Base-by-base conservation (phyloP, 2,113 vertebrate genomes). In the Sialia sialis region DNA sequence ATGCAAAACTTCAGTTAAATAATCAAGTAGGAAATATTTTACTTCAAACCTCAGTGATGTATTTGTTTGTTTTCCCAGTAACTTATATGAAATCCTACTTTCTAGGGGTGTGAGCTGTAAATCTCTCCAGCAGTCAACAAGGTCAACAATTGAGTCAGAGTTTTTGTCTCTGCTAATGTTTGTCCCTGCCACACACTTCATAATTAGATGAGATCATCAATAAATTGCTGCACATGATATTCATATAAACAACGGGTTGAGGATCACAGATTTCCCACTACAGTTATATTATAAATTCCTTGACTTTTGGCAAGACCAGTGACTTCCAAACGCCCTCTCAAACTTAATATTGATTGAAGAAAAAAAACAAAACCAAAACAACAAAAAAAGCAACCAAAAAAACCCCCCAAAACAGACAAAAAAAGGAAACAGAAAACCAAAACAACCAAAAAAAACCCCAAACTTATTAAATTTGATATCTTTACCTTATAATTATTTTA, bases 401-500 rank as follows among this genome's bases (percentile, higher is more conserved):
- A 51, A 51, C n/a, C n/a, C n/a, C n/a, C n/a, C n/a, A n/a, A 48
- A 51, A 27, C 49, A 51, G 27, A 27, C 9, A 51, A 16, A 51
- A 51, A 30, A 52, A 16, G 10, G 11, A 39, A 39, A 39, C n/a
- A n/a, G n/a, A 39, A 39, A 39, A 39, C 5, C 3, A 16, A 25
- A 55, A 12, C 13, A 16, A 12, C 6, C 0, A 10, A 34, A 38
- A 7, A 16, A 29, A 49, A 13, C 9, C 7, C 9, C 7, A 58
- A 74, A 32, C 2, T 6, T 76, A 76, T 6, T 16, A 62, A 51
- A 32, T 93, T 89, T 84, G 59, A 66, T 92, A 82, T 83, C 63
- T 72, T 95, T 94, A 85, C 88, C 8, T 84, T 52, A 32, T 84
- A 95, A 97, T 94, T 96, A 97, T 96, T 95, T 96, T 69, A 79